phyloP scores from a whole-genome alignment of 2,113 vertebrate genomes.

The Cebus imitator region DNA sequence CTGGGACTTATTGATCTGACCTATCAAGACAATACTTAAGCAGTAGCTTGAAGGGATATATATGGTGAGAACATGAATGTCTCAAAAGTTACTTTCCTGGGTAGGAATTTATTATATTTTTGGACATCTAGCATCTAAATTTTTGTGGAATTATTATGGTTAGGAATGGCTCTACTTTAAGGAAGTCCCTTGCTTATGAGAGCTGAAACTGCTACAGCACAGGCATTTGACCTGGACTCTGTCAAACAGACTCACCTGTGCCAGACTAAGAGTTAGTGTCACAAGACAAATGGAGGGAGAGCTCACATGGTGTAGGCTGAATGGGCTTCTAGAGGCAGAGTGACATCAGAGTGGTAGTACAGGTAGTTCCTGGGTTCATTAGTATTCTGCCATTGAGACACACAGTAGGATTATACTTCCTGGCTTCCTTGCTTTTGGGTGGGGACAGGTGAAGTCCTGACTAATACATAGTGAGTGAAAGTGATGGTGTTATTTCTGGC shows the following conservation, averaged over 20 bases:
- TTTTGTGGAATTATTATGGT: conserved; percentile 32
- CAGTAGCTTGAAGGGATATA: background rate
- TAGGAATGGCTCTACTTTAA: background rate
- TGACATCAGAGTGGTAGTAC: background rate
- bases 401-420: background rate
- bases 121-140: background rate
- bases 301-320: background rate
- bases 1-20: conserved; percentile 15
- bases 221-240: background rate
- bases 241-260: background rate
- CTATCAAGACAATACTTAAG: background rate
- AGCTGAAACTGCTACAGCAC: background rate
- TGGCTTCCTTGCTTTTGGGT: background rate
- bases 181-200: background rate
- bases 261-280: background rate
- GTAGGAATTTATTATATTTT: background rate
- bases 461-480: background rate
- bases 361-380: background rate
- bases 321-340: background rate
- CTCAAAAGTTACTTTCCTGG: background rate
- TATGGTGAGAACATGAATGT: background rate
- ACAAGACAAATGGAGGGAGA: background rate
- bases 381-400: background rate
- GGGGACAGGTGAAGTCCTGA: background rate
- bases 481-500: background rate